Percentiles rank a stretch among this genome's conserved stretches.
Conservation (phyloP, 1,140 invertebrate species). For the Yoshiicerus persimilis region DNA sequence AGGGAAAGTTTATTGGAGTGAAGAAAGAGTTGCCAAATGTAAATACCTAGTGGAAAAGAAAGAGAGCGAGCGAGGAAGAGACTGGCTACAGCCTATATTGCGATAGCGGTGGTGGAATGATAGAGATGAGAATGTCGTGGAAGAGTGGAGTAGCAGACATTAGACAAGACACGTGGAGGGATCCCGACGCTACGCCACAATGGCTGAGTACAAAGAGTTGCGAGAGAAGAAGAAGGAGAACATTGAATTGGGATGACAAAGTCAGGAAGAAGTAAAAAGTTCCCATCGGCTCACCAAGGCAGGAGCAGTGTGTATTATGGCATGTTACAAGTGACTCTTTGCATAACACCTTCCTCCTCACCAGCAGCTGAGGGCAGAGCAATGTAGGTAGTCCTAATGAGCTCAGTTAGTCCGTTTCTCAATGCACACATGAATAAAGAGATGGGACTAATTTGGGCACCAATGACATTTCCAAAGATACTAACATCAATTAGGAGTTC, state of each 20-base stretch:
- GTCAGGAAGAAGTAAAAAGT: background rate
- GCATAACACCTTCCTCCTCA: background rate
- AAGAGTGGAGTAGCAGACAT: too few species aligned
- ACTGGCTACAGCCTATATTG: too few species aligned
- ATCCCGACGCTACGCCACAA: too few species aligned
- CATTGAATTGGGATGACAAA: background rate
- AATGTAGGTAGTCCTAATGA: conserved; percentile 6
- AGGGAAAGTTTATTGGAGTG: background rate
- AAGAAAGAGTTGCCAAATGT: background rate
- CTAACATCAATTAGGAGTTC: conserved; percentile 21
- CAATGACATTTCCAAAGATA: conserved; percentile 31
- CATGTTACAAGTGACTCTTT: background rate
- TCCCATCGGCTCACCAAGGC: background rate
- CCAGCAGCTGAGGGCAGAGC: background rate
- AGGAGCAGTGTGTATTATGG: background rate
- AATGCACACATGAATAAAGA: conserved; percentile 27
- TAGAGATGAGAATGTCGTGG: too few species aligned
- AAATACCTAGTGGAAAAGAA: background rate
- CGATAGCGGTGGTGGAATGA: too few species aligned
- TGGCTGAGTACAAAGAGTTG: too few species aligned
- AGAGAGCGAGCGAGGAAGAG: background rate
- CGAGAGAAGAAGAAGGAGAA: background rate
- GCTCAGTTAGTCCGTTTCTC: conserved; percentile 3
- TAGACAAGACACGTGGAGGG: background rate
- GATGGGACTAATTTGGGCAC: conserved; percentile 18